Base-by-base conservation (phyloP, 2,888 invertebrate genomes). In the Boloria euphrosyne region DNA sequence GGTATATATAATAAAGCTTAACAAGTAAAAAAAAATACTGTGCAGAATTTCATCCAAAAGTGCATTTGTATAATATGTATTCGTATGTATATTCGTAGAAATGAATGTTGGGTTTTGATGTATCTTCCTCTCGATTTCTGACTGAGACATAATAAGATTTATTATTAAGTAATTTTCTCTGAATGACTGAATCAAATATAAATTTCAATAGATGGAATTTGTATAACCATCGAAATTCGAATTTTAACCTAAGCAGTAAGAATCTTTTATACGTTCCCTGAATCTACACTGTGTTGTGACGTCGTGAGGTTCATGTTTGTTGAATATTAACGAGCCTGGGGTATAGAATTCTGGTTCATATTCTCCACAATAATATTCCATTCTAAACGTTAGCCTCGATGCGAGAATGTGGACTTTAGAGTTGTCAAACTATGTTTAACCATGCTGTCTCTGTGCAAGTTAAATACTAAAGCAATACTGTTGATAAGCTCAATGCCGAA, bases 331-430 rank as follows among this genome's bases (percentile, higher is more conserved):
- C 22, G 14, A 57, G 57, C 22, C 27, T 16, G 46, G 27, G 46
- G 57, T 46, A 57, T 57, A 57, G 16, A 57, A 46, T 57, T 57
- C 13, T 10, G 16, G 16, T 5, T n/a, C 46, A 57, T 57, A 57
- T 57, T 57, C 57, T 27, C 57, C 5, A 46, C 16, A 57, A n/a
- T 57, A 57, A 57, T 57, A 57, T 57, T 46, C 13, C n/a, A 16
- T n/a, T 46, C 22, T 43, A 14, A 18, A 51, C 10, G 50, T 38
- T 38, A 43, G 27, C 14, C 44, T 57, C n/a, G 44, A 57, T 46
- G 57, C 18, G 46, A 16, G 13, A 57, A 57, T 17, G n/a, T 57
- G 46, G 55, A 13, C 46, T 22, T 22, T 46, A 46, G 44, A 57
- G n/a, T 16, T 22, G 7, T 57, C 46, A 46, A 22, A 46, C n/a